Conservation (phyloP, 2,888 invertebrate species). For the Scaptomyza cyrtandrae region DNA sequence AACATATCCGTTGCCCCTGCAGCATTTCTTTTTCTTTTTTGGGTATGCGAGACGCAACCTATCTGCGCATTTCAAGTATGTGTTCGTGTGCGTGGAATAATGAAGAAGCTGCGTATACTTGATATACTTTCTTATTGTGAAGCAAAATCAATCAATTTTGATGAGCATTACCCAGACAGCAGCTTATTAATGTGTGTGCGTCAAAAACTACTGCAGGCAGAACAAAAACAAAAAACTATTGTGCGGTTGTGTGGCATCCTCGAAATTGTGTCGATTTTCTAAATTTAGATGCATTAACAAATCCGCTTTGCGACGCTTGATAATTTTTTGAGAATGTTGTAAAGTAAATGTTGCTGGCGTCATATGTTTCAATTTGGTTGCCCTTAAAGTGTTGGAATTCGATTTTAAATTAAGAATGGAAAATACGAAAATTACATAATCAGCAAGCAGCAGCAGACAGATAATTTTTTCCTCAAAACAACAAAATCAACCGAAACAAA, state of each 20-base stretch:
- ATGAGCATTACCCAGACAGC: slow-evolving; percentile 27
- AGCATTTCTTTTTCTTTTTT: slow-evolving; percentile 37
- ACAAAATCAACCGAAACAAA: slow-evolving; percentile 33
- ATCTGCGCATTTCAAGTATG: slow-evolving; percentile 16
- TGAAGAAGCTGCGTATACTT: slow-evolving; percentile 54
- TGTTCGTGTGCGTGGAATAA: slow-evolving; percentile 26
- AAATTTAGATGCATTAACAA: slow-evolving; percentile 72
- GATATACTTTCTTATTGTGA: slow-evolving; percentile 41
- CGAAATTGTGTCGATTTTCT: slow-evolving; percentile 50
- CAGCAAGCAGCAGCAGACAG: slow-evolving; percentile 6
- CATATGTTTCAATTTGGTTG: slow-evolving; percentile 51
- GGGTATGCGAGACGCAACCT: slow-evolving; percentile 10
- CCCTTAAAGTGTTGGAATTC: slow-evolving; percentile 55
- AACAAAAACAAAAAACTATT: slow-evolving; percentile 29
- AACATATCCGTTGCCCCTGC: slow-evolving; percentile 83
- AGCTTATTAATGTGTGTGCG: slow-evolving; percentile 17
- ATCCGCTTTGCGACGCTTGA: slow-evolving; percentile 39
- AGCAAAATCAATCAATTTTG: slow-evolving; percentile 66
- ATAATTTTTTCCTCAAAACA: slow-evolving; percentile 43
- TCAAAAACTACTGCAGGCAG: slow-evolving; percentile 34
- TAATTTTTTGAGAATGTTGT: slow-evolving; percentile 44
- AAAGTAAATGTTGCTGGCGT: slow-evolving; percentile 42
- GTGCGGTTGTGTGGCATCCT: slow-evolving; percentile 27
- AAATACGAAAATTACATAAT: slow-evolving; percentile 65
- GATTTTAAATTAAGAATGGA: slow-evolving; percentile 46